Conservation (phyloP, 2,888 invertebrate species). For the Selenia dentaria region DNA sequence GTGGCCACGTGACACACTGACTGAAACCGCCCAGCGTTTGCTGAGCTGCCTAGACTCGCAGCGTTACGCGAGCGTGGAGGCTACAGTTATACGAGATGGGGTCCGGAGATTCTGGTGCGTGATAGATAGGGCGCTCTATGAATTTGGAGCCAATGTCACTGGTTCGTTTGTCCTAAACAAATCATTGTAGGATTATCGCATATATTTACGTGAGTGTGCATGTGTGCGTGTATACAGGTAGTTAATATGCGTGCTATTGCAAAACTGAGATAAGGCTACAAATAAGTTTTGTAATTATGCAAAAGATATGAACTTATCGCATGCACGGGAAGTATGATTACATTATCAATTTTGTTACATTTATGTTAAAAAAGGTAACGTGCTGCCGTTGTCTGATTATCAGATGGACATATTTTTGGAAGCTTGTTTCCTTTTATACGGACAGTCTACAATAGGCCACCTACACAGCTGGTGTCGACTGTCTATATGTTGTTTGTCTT, state of each 20-base stretch:
- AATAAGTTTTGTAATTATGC: slow-evolving; percentile 7
- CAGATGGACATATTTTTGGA: too few species aligned
- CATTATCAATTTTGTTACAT: too few species aligned
- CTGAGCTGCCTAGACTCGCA: slow-evolving; percentile 36
- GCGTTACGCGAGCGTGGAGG: not conserved
- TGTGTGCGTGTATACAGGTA: slow-evolving; percentile 15
- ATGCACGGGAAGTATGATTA: slow-evolving; percentile 12
- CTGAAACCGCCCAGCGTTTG: slow-evolving; percentile 42
- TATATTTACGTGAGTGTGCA: slow-evolving; percentile 32
- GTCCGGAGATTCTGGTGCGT: slow-evolving; percentile 42
- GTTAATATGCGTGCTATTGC: slow-evolving; percentile 4
- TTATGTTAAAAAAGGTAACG: too few species aligned
- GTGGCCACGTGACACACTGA: slow-evolving; percentile 80
- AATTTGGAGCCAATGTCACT: slow-evolving; percentile 79
- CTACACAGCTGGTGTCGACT: too few species aligned
- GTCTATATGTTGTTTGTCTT: too few species aligned
- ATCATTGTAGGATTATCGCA: slow-evolving; percentile 57
- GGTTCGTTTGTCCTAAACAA: slow-evolving; percentile 53
- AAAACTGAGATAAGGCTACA: slow-evolving; percentile 8
- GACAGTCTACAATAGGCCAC: too few species aligned
- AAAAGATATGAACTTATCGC: slow-evolving; percentile 15
- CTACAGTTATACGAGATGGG: slow-evolving; percentile 16
- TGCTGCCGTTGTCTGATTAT: too few species aligned
- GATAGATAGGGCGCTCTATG: slow-evolving; percentile 54
- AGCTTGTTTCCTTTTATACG: too few species aligned